Conservation (phyloP, 2,888 invertebrate genomes). For the Cordilura impudica region DNA sequence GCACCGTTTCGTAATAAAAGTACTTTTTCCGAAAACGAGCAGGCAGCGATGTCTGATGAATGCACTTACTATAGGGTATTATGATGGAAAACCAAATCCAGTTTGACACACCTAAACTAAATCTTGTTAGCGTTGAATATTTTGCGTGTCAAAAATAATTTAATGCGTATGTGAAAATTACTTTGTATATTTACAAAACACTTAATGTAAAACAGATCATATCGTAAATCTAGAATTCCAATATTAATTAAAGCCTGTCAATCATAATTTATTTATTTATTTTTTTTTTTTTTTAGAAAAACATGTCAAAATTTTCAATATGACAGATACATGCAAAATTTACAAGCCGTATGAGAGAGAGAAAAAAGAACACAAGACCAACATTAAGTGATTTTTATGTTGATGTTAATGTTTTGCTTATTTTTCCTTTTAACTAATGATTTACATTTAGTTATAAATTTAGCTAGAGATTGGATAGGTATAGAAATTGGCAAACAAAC, state of each 20-base stretch:
- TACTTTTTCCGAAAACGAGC: too few relatives aligned
- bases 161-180: constrained; percentile 23
- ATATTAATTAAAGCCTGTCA: constrained; percentile 47
- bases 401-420: not conserved
- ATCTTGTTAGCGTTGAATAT: not conserved
- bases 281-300: not conserved
- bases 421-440: not conserved
- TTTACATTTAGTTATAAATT: not conserved
- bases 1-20: too few relatives aligned
- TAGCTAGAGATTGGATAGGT: not conserved
- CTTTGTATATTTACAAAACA: not conserved
- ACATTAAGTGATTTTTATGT: not conserved
- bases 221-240: constrained; percentile 29
- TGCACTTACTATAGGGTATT: too few relatives aligned
- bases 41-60: too few relatives aligned
- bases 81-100: too few relatives aligned
- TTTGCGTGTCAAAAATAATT: constrained; percentile 18
- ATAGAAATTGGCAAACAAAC: not conserved
- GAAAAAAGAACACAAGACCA: not conserved
- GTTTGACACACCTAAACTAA: too few relatives aligned
- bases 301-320: constrained; percentile 22
- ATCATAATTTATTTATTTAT: constrained; percentile 17
- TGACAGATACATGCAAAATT: constrained; percentile 19
- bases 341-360: not conserved
- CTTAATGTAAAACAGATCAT: constrained; percentile 4